phyloP scores from a whole-genome alignment of 2,888 invertebrate species.

The Priocnemis perturbator region DNA sequence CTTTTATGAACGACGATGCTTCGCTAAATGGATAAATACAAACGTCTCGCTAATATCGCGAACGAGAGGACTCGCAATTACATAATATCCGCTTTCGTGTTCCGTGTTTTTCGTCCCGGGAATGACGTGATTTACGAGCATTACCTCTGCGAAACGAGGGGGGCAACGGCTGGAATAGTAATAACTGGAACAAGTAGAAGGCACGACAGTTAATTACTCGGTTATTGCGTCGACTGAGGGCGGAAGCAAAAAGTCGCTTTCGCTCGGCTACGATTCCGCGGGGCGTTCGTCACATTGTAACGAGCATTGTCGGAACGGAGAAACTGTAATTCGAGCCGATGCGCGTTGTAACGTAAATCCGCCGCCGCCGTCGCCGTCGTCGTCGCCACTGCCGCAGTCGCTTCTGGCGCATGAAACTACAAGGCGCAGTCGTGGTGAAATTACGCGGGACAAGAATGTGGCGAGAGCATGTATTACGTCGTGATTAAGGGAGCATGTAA shows the following conservation, averaged over 20 bases:
- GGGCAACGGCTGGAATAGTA: too few species aligned
- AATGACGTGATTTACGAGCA: too few species aligned
- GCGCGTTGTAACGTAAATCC: constrained; percentile 19
- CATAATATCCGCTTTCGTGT: too few species aligned
- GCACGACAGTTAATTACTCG: too few species aligned
- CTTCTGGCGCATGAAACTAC: constrained; percentile 16
- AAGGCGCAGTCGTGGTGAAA: constrained; percentile 35
- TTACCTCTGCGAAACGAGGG: too few species aligned
- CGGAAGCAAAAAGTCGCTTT: neutral
- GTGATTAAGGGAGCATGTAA: constrained; percentile 54
- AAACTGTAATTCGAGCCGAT: constrained; percentile 35
- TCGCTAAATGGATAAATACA: too few species aligned
- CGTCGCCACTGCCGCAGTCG: constrained; percentile 8
- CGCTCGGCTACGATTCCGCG: constrained; percentile 8
- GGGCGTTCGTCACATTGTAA: constrained; percentile 34
- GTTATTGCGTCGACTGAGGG: too few species aligned
- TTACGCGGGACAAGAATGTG: constrained; percentile 52
- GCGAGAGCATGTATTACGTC: constrained; percentile 47
- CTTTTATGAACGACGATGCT: too few species aligned
- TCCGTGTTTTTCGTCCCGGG: too few species aligned
- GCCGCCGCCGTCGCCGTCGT: neutral
- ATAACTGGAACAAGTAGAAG: too few species aligned
- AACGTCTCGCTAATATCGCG: too few species aligned
- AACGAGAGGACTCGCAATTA: too few species aligned
- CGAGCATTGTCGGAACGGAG: constrained; percentile 38